Evolutionary conservation across 2,888 invertebrate genomes (phyloP).

Genomic region (Amorpha juglandis): DNA sequence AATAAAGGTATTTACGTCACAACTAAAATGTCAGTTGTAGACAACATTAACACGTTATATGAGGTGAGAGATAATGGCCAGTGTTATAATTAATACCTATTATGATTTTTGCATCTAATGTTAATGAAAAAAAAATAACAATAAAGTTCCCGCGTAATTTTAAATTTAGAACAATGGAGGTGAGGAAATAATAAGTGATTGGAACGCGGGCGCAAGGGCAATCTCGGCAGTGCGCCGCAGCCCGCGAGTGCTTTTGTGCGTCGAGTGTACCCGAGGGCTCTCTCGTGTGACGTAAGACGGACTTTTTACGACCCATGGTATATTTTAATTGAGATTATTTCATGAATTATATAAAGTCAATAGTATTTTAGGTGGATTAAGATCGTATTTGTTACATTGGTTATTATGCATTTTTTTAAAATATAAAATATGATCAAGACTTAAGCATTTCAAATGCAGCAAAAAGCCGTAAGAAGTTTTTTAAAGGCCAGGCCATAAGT

Average conservation of each 20-base stretch:
- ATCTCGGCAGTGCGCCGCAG: conserved; percentile 24
- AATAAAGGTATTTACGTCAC: background rate
- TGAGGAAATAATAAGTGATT: conserved; percentile 33
- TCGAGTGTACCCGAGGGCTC: conserved; percentile 15
- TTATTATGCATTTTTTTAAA: no score
- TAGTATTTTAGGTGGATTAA: background rate
- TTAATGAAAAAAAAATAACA: conserved; percentile 23
- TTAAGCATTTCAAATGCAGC: no score
- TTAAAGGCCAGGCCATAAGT: no score
- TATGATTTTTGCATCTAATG: conserved; percentile 19
- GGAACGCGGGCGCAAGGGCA: conserved; percentile 40
- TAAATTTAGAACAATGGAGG: conserved; percentile 43
- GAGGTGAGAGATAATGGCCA: background rate
- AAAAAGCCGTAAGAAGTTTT: no score
- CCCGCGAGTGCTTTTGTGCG: conserved; percentile 37
- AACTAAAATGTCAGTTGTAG: conserved; percentile 12
- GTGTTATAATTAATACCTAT: conserved; percentile 4
- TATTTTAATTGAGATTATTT: conserved; percentile 9
- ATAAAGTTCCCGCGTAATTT: conserved; percentile 23
- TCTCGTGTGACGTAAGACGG: conserved; percentile 4
- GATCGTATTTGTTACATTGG: no score
- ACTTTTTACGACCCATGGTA: conserved; percentile 1
- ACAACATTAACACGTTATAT: no score
- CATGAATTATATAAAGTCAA: background rate
- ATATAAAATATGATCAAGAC: no score